Base-by-base conservation (phyloP, 2,888 invertebrate species). In the Physocephala rufipes region DNA sequence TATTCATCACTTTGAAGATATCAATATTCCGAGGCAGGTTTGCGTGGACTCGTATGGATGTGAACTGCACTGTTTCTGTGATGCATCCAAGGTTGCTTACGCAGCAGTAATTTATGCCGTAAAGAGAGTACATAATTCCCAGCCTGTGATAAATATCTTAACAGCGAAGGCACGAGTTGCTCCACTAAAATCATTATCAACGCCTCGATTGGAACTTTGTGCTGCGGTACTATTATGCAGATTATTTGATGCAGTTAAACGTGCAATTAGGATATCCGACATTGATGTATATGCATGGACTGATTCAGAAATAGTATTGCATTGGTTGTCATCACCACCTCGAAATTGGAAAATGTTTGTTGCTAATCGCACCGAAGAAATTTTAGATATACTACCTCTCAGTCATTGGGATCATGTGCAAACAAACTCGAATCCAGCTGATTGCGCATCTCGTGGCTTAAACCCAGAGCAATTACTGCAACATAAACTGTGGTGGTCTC, bases 291-390 rank as follows among this genome's bases (percentile, higher is more conserved):
- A 55, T 71, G 75, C 73, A 24, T 76, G 73, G 74, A 71, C 63
- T 13, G 71, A 74, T 51, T 74, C 74, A 19, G 66, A 64, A 16
- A 51, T 80, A 15, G 76, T 75, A 1, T 55, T 79, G 16, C 65
- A 75, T 21, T 80, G 78, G 78, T 49, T 78, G 1, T 72, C 75
- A 21, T 74, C 74, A 9, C 73, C 71, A 4, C 71, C 75, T 21
- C 66, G 71, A 9, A 75, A 70, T 26, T 80, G 77, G 76, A 77
- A 78, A 71, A 78, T 78, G 2, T 79, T 77, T 67, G 75, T 78
- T 7, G 74, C 74, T 12, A 76, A 76, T 49, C 72, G 78, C 13
- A 75, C 76, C 9, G 51, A 74, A 26, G 70, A 74, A 61, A 77
- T 78, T 43, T 66, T 55, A 30, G 12, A 16, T 19, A 36, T 16